Percentiles rank a stretch among this genome's conserved stretches.
These are phyloP conservation scores for Semnornis frantzii DNA, from an alignment of 2,113 vertebrate species.

Conservation along the genomic window DNA sequence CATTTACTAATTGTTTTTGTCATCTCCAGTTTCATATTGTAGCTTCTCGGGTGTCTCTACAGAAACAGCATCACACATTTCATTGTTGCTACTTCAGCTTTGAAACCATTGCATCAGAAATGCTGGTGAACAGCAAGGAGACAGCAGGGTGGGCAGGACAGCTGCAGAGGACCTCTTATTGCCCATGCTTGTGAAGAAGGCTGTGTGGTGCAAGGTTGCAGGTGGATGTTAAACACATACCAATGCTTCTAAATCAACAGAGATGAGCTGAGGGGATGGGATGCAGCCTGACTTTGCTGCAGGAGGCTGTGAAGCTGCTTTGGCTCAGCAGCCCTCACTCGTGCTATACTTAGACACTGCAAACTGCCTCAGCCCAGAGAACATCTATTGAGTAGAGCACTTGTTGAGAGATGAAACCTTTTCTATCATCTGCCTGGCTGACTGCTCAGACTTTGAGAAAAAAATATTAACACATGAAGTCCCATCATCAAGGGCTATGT, in stretches of 20 bases:
- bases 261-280: background rate
- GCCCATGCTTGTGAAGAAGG: background rate
- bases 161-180: background rate
- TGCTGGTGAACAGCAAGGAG: background rate
- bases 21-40: background rate
- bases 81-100: background rate
- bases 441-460: background rate
- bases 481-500: rapidly evolving
- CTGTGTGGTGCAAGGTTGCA: background rate
- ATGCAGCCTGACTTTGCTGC: no score
- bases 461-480: no score
- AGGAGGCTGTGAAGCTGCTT: background rate
- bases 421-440: background rate
- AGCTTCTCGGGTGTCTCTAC: background rate
- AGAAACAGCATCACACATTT: background rate
- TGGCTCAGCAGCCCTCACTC: background rate
- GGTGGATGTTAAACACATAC: background rate
- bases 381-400: background rate
- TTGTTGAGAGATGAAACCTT: background rate
- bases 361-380: background rate
- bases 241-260: rapidly evolving
- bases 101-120: background rate
- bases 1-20: background rate
- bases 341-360: background rate
- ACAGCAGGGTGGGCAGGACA: background rate